phyloP scores from a whole-genome alignment of 2,888 invertebrate species.

The Troides oblongomaculatus region DNA sequence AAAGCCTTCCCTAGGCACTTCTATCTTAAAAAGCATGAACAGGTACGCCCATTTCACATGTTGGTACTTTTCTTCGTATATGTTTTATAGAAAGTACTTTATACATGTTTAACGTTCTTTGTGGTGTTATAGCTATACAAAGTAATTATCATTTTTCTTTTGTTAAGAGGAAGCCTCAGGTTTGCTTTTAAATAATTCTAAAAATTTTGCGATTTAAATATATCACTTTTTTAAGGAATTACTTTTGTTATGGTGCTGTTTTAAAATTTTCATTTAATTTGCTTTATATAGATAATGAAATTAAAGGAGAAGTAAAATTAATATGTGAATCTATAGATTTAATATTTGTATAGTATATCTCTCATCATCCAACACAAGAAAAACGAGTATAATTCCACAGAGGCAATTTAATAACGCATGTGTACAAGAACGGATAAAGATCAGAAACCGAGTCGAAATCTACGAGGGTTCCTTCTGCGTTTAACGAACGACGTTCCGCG shows the following conservation, averaged over 20 bases:
- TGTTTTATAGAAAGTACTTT: no score
- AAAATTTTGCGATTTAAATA: no score
- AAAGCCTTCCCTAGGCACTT: constrained; percentile 93
- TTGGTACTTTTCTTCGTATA: background rate
- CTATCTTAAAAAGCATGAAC: constrained; percentile 94
- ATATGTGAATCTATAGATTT: background rate
- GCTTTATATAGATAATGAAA: background rate
- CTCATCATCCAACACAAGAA: constrained; percentile 10
- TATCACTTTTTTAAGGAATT: no score
- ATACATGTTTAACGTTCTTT: no score
- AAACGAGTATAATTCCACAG: constrained; percentile 19
- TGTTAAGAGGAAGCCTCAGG: no score
- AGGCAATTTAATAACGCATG: constrained; percentile 18
- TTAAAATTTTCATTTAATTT: background rate
- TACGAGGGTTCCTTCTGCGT: constrained; percentile 23
- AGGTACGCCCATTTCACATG: constrained; percentile 78
- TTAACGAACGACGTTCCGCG: constrained; percentile 24
- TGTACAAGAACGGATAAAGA: constrained; percentile 20
- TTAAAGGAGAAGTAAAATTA: background rate
- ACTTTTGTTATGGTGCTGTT: background rate
- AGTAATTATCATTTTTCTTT: no score
- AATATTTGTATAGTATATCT: background rate
- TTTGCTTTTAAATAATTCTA: no score
- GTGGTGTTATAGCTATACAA: no score
- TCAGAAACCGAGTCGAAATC: constrained; percentile 20